phyloP scores from a whole-genome alignment of 2,113 vertebrate genomes.

The Hoplias malabaricus region DNA sequence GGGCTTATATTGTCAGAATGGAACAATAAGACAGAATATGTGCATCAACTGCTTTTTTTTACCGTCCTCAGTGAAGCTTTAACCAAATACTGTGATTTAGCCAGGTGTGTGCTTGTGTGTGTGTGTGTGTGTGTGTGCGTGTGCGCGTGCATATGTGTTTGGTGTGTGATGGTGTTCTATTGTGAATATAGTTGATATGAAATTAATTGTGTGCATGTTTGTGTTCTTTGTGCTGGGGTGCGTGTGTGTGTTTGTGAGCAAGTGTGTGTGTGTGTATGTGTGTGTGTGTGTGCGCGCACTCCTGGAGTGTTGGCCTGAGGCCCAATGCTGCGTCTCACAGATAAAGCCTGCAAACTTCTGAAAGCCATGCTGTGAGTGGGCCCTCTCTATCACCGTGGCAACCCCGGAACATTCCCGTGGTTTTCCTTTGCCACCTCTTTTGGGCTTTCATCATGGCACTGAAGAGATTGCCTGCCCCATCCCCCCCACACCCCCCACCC shows the following conservation, averaged over 20 bases:
- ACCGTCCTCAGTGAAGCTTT: not conserved
- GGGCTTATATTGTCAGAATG: not conserved
- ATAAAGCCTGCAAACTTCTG: slow-evolving; percentile 94
- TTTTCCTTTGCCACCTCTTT: slow-evolving; percentile 96
- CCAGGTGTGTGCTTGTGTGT: slow-evolving; percentile 57
- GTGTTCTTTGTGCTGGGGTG: slow-evolving; percentile 27
- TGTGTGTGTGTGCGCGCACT: slow-evolving; percentile 85
- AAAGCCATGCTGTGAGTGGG: slow-evolving; percentile 91
- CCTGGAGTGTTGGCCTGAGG: slow-evolving; percentile 88
- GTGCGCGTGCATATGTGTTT: slow-evolving; percentile 61
- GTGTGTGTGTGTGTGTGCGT: slow-evolving; percentile 58
- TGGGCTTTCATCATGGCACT: slow-evolving; percentile 93
- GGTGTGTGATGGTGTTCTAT: slow-evolving; percentile 11
- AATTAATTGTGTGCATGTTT: slow-evolving; percentile 41
- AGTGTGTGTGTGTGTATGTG: slow-evolving; percentile 65
- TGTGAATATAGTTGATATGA: slow-evolving; percentile 26
- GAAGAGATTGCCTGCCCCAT: slow-evolving; percentile 92
- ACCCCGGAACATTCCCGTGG: slow-evolving; percentile 90
- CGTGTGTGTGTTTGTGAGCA: not conserved
- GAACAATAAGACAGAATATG: not conserved
- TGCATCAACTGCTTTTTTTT: not conserved
- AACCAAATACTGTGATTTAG: not conserved
- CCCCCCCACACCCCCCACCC: slow-evolving; percentile 77
- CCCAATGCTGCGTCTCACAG: slow-evolving; percentile 95
- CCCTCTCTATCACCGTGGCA: slow-evolving; percentile 83